phyloP scores from a whole-genome alignment of 2,113 vertebrate genomes.

The Maccullochella peelii region DNA sequence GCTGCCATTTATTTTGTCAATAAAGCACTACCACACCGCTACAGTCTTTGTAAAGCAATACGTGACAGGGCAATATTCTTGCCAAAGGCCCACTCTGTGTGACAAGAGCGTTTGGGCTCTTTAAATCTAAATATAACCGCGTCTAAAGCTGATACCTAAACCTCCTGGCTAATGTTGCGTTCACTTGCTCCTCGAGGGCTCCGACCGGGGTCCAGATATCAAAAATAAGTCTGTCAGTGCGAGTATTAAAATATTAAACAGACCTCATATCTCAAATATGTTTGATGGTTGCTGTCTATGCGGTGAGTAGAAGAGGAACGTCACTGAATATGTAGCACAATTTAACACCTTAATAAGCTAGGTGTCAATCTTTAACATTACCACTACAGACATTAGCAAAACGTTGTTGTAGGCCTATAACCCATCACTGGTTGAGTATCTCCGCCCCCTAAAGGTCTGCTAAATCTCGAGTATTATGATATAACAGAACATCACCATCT shows the following conservation, averaged over 20 bases:
- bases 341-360: background rate
- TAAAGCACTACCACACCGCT: background rate
- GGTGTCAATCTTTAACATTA: background rate
- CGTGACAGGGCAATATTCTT: background rate
- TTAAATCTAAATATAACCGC: conserved; percentile 84
- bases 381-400: background rate
- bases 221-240: background rate
- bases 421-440: background rate
- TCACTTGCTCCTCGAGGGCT: conserved; percentile 27
- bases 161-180: conserved; percentile 51
- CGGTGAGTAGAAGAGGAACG: background rate
- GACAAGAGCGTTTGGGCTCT: conserved; percentile 58
- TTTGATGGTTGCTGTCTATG: background rate
- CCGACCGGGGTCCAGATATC: accelerated
- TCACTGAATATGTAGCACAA: background rate
- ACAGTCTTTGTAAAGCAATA: background rate
- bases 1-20: background rate
- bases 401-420: background rate
- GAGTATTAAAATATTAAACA: background rate
- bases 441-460: background rate
- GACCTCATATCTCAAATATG: accelerated
- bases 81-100: conserved; percentile 27
- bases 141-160: conserved; percentile 71
- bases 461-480: background rate
- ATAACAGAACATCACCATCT: background rate